Evolutionary conservation across 1,140 invertebrate genomes (phyloP).

Genomic region (Vollenhovia emeryi): DNA sequence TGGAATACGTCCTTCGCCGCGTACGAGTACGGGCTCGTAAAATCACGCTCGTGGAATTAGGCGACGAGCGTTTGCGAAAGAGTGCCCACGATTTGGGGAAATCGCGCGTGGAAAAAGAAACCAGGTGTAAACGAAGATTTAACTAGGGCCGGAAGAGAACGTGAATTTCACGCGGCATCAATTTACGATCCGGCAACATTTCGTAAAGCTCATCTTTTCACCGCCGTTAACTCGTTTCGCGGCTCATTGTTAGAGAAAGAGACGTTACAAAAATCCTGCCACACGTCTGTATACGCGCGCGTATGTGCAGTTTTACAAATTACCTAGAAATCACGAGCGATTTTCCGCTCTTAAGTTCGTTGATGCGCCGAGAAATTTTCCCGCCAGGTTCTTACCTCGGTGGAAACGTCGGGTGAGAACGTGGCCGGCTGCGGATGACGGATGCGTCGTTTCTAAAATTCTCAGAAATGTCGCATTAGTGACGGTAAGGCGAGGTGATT

Average conservation of each 20-base stretch:
- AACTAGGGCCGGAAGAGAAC: neutral
- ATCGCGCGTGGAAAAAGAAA: neutral
- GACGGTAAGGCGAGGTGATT: conserved; percentile 25
- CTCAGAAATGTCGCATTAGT: conserved; percentile 35
- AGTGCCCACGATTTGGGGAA: neutral
- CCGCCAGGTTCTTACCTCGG: neutral
- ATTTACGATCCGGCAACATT: too few relatives aligned
- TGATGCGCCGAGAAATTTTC: conserved; percentile 26
- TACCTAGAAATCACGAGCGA: conserved; percentile 38
- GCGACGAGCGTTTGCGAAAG: neutral
- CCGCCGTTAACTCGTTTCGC: neutral
- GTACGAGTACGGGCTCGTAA: neutral
- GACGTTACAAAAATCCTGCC: conserved; percentile 3
- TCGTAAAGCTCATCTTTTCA: neutral
- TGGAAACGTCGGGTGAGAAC: neutral
- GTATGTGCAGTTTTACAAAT: neutral
- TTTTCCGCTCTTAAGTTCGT: conserved; percentile 26
- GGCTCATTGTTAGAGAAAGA: conserved; percentile 30
- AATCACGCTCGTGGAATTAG: neutral
- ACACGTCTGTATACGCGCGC: neutral
- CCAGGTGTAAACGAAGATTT: neutral
- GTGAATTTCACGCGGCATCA: neutral
- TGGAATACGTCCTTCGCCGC: neutral
- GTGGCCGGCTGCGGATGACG: neutral
- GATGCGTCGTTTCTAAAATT: conserved; percentile 53